Percentiles rank a stretch among this genome's conserved stretches.
Evolutionary conservation across 1,140 invertebrate species (phyloP).

Genomic region (Pentalonia nigronervosa): DNA sequence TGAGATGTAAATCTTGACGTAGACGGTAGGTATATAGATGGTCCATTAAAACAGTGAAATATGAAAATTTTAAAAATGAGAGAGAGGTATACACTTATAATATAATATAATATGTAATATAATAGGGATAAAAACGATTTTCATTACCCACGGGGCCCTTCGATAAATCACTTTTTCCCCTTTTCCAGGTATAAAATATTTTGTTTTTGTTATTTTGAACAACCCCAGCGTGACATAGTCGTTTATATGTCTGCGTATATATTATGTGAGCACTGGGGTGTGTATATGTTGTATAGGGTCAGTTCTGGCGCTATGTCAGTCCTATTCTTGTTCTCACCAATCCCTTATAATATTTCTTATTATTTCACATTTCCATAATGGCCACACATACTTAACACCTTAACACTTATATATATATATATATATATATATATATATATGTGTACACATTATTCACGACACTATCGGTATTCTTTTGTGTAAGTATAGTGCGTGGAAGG

Average conservation of each 20-base stretch:
- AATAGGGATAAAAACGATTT: slow-evolving; percentile 53
- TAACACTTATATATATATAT: neutral
- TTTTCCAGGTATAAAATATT: slow-evolving; percentile 45
- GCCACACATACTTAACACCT: slow-evolving; percentile 40
- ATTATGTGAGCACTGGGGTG: neutral
- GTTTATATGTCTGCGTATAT: slow-evolving; percentile 12
- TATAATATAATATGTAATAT: neutral
- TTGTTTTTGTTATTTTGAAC: slow-evolving; percentile 38
- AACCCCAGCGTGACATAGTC: slow-evolving; percentile 47
- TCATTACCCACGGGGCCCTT: slow-evolving; percentile 30
- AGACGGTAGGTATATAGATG: neutral
- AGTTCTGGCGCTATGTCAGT: slow-evolving; percentile 38
- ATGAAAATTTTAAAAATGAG: neutral
- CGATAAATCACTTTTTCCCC: slow-evolving; percentile 51
- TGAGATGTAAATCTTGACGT: neutral
- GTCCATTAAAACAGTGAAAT: slow-evolving; percentile 46
- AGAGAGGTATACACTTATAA: neutral
- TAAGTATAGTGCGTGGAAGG: neutral
- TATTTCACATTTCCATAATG: slow-evolving; percentile 29
- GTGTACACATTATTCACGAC: neutral
- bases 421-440: neutral
- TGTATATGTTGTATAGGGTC: neutral
- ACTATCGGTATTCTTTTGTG: slow-evolving; percentile 37
- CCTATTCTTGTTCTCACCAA: neutral
- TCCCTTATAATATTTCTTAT: slow-evolving; percentile 17